These are phyloP conservation scores for Pseudomyrmex flavicornis DNA, from an alignment of 1,140 invertebrate species.

Conservation along the genomic window DNA sequence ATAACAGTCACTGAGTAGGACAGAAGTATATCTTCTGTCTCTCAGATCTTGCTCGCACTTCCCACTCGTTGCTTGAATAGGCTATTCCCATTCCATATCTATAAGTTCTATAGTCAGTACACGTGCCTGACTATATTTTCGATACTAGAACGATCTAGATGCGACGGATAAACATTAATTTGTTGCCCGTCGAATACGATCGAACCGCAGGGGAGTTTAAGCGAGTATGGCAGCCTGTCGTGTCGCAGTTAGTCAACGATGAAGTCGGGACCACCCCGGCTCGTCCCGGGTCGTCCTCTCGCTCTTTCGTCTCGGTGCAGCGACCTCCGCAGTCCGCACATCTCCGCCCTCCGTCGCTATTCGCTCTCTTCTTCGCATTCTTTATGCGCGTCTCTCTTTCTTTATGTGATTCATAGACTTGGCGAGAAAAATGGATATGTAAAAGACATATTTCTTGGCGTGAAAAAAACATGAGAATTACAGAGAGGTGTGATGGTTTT, in stretches of 20 bases:
- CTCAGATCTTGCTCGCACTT: no score
- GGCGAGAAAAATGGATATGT: slow-evolving; percentile 56
- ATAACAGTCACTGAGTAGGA: no score
- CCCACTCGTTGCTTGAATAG: no score
- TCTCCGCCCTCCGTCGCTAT: slow-evolving; percentile 17
- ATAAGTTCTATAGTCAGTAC: no score
- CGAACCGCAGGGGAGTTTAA: slow-evolving; percentile 73
- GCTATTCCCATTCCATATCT: no score
- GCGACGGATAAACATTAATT: slow-evolving; percentile 75
- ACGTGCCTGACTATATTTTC: background rate
- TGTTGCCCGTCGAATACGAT: slow-evolving; percentile 77
- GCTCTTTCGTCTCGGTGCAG: slow-evolving; percentile 47
- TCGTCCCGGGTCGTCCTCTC: slow-evolving; percentile 62
- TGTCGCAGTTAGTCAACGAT: slow-evolving; percentile 79
- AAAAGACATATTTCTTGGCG: no score
- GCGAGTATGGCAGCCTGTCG: slow-evolving; percentile 78
- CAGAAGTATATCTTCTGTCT: no score
- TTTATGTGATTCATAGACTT: slow-evolving; percentile 69
- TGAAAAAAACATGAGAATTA: no score
- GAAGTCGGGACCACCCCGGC: slow-evolving; percentile 77
- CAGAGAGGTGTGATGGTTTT: no score
- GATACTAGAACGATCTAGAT: slow-evolving; percentile 52
- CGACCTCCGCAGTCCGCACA: slow-evolving; percentile 52
- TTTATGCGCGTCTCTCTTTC: slow-evolving; percentile 55
- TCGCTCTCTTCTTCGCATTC: slow-evolving; percentile 50